Evolutionary conservation across 64 coral and sea anemone species (phyloP), one percentile per base, ranked within the genome.

Genomic region (Dendronephthya gigantea): DNA sequence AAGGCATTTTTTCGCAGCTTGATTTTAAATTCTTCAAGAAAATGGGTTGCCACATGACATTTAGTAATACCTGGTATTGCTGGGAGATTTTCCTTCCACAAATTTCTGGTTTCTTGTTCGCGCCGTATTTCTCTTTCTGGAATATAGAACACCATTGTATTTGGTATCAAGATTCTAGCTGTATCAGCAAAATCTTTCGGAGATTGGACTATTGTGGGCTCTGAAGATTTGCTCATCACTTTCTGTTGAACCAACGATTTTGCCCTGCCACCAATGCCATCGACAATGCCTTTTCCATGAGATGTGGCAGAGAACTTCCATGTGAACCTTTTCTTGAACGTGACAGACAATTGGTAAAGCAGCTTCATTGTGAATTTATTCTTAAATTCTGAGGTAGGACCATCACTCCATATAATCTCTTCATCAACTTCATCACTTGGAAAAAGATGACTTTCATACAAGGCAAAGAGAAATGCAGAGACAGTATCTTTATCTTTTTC

Each of bases 181-280:
- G 82, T 38, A 62, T 82, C 55, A 28, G 76, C 76, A 88, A 88
- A 88, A 88, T 88, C 87, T 33, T 68, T 88, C n/a, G 86, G 82
- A 68, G 43, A 82, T 68, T 88, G 75, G 49, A 88, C 49, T n/a
- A n/a, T n/a, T 23, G 35, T 47, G 32, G 50, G 75, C 39, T 48
- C 82, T 39, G 47, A 28, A 45, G 52, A 70, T 55, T 88, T 88
- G 68, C 87, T 88, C 74, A 88, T 34, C 65, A 75, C 82, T 48
- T 88, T 88, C 48, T 88, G 87, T 23, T 48, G 76, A 88, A 88
- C 87, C 82, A 88, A 39, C 36, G 87, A 88, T 52, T 88, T 88
- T 88, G 76, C 87, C 31, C 75, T 43, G 48, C 87, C 87, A 82
- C 86, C 86, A 82, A 88, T 43, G 68, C 86, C 86, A 88, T 88